Base-by-base conservation (phyloP, 2,797 vertebrate species). In the Pempheris klunzingeri region DNA sequence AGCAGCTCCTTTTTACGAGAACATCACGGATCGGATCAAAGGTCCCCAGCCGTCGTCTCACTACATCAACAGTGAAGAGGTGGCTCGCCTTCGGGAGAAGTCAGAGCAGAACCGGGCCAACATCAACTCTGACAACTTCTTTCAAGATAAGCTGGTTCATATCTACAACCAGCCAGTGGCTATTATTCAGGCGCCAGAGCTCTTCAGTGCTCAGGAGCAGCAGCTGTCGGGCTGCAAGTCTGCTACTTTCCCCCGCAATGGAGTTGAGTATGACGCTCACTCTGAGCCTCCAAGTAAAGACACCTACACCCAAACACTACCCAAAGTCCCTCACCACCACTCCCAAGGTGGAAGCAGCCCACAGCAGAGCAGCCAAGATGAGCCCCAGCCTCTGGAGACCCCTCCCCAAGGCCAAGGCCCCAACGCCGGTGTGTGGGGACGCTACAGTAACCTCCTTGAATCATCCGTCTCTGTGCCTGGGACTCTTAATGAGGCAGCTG, bases 381-480 rank as follows among this genome's bases (percentile, higher is more conserved):
- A 97, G 66, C 94, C 84, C 6, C 92, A 86, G 71, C 71, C 92
- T 4, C 90, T 96, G 39, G 95, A 96, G 75, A 93, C 93, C 0
- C 96, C 96, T 12, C 92, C 89, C 13, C 96, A 94, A 52, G 93
- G 93, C 28, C 90, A 95, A 50, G 94, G 95, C 12, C 93, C 95
- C 18, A 96, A 95, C 66, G 75, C 94, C 0, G 85, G 93, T 0
- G 78, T 96, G 85, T 97, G 92, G 96, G 93, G 95, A 66, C 76
- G 97, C 92, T 93, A 96, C 54, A 97, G 87, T 49, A 98, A 96
- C 86, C 94, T 98, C 24, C 93, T 98, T 0, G 98, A 99, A 75
- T 99, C 98, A 0, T 99, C 98, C 0, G 96, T 99, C 57, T 99
- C 98, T 6, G 98, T 98, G 78, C 98, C 98, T 0, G 98, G 97